phyloP scores from a whole-genome alignment of 2,888 invertebrate genomes.

The Hartigia nigra region DNA sequence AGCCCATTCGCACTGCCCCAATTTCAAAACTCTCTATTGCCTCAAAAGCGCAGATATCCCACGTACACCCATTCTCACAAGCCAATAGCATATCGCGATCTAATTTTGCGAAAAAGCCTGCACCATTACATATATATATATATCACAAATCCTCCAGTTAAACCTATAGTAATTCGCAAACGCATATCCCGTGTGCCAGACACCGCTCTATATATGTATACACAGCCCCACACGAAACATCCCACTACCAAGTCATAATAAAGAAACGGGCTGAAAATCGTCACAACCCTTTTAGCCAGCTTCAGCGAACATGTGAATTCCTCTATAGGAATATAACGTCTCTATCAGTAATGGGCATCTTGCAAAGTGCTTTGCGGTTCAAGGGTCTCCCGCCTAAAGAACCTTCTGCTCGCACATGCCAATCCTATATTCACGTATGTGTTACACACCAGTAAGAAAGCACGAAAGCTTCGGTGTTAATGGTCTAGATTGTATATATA shows the following conservation, averaged over 20 bases:
- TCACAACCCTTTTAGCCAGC: not conserved
- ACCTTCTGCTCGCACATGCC: not conserved
- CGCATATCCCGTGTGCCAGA: not conserved
- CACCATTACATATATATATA: not conserved
- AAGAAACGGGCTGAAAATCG: not conserved
- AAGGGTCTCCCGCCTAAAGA: not conserved
- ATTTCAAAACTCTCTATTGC: not conserved
- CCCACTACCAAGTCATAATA: not conserved
- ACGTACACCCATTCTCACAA: not conserved
- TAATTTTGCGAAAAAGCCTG: not conserved
- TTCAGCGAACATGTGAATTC: not conserved
- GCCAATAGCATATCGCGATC: not conserved
- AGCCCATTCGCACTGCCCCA: not conserved
- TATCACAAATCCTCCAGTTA: not conserved
- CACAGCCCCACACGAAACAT: not conserved
- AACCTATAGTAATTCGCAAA: not conserved
- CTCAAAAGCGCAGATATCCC: not conserved
- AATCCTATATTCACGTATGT: not conserved
- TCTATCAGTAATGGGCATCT: not conserved
- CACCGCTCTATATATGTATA: not conserved
- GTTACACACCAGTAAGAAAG: not conserved
- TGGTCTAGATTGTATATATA: not conserved
- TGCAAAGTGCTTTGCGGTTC: not conserved
- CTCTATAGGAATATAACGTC: not conserved
- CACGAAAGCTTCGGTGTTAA: not conserved